phyloP scores from a whole-genome alignment of 2,113 vertebrate genomes.

The Lophius piscatorius region DNA sequence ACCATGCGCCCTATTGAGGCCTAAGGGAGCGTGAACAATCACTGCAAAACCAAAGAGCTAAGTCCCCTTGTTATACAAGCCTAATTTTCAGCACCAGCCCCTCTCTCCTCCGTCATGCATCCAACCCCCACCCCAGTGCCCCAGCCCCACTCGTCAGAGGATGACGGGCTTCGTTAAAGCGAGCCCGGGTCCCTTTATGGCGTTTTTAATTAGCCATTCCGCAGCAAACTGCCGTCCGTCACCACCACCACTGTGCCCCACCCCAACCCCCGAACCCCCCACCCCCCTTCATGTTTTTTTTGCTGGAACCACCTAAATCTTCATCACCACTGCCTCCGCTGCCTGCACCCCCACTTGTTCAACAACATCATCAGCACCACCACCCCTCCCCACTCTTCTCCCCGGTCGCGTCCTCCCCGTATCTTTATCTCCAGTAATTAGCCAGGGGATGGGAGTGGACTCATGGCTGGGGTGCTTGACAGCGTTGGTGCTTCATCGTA shows the following conservation, averaged over 20 bases:
- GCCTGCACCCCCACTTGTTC: conserved; percentile 60
- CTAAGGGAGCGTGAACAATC: conserved; percentile 93
- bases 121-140: conserved; percentile 55
- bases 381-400: conserved; percentile 36
- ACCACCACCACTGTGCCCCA: conserved; percentile 9
- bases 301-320: conserved; percentile 25
- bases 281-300: conserved; percentile 4
- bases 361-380: conserved; percentile 62
- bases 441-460: conserved; percentile 58
- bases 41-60: conserved; percentile 89
- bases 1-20: conserved; percentile 87
- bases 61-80: conserved; percentile 91
- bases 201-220: conserved; percentile 85
- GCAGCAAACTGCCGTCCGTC: conserved; percentile 75
- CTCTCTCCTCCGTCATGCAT: conserved; percentile 64
- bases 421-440: conserved; percentile 76
- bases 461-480: conserved; percentile 34
- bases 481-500: conserved; percentile 49
- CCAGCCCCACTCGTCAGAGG: conserved; percentile 69
- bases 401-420: conserved; percentile 40
- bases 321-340: conserved; percentile 25
- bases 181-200: conserved; percentile 82
- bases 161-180: conserved; percentile 84
- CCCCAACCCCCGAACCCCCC: not conserved
- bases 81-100: conserved; percentile 80